phyloP scores from a whole-genome alignment of 2,888 invertebrate species.

The Leptopilina myrica region DNA sequence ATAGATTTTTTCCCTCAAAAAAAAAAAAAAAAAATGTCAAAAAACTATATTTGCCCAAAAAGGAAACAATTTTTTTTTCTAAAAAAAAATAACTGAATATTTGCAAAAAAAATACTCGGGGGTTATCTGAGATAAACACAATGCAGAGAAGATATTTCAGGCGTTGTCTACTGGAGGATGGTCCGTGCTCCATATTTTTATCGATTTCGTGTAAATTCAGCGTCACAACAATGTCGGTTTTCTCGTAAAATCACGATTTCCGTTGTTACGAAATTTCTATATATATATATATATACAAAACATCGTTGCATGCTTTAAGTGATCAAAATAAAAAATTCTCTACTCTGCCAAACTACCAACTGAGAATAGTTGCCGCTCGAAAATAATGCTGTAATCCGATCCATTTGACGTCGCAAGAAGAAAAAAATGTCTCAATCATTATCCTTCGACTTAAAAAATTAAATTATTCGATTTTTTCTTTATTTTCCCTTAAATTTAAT shows the following conservation, averaged over 20 bases:
- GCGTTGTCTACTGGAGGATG: slow-evolving; percentile 59
- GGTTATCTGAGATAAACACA: slow-evolving; percentile 2
- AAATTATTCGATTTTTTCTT: too few species aligned
- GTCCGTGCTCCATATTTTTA: slow-evolving; percentile 70
- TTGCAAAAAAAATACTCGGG: neutral
- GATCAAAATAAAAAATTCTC: slow-evolving; percentile 7
- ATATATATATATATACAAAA: slow-evolving; percentile 18
- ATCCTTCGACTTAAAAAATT: too few species aligned
- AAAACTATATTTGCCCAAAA: neutral
- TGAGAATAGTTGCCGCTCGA: too few species aligned
- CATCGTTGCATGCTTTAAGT: slow-evolving; percentile 26
- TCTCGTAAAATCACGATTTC: slow-evolving; percentile 53
- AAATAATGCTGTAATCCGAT: too few species aligned
- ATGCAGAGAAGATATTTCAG: slow-evolving; percentile 42
- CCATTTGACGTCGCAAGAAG: too few species aligned
- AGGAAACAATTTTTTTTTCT: neutral
- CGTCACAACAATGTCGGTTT: slow-evolving; percentile 56
- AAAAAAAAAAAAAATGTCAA: too few species aligned
- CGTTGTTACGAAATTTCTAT: slow-evolving; percentile 47
- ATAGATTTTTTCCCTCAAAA: neutral
- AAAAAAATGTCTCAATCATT: too few species aligned
- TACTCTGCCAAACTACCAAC: too few species aligned
- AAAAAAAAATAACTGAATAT: neutral
- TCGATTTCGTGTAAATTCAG: slow-evolving; percentile 73
- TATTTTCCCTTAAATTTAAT: too few species aligned